These are phyloP conservation scores for Pitangus sulphuratus DNA, from an alignment of 2,797 vertebrate genomes.

Conservation along the genomic window DNA sequence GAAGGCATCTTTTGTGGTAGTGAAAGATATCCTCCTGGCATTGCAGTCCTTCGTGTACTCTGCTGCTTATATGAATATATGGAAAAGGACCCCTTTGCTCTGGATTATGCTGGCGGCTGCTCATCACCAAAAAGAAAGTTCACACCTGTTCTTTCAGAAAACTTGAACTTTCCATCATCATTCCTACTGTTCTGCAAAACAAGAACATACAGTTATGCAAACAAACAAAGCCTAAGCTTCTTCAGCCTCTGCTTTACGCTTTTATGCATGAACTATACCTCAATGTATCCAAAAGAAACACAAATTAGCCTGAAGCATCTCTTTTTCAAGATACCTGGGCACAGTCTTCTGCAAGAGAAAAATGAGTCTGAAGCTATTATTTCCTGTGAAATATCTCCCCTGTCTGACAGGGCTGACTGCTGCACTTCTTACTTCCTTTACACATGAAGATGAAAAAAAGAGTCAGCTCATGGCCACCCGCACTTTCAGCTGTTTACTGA, in stretches of 20 bases:
- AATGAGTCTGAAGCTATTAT: not conserved
- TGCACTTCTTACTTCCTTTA: conserved; percentile 35
- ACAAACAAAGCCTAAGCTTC: not conserved
- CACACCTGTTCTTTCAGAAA: not conserved
- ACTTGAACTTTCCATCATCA: not conserved
- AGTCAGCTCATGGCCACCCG: not conserved
- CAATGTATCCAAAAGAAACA: not conserved
- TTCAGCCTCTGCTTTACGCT: not conserved
- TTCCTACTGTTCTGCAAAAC: not conserved
- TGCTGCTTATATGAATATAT: not conserved
- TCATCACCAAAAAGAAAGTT: not conserved
- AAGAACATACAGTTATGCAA: not conserved
- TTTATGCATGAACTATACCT: not conserved
- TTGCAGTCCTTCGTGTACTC: not conserved
- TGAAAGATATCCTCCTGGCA: not conserved
- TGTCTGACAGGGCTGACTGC: conserved; percentile 8
- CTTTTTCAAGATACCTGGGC: not conserved
- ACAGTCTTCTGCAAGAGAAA: not conserved
- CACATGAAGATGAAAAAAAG: not conserved
- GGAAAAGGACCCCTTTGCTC: not conserved
- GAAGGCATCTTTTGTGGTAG: not conserved
- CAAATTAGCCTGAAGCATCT: not conserved
- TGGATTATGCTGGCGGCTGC: not conserved
- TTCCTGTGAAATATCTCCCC: conserved; percentile 40
- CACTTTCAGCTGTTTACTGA: conserved; percentile 32